These are phyloP conservation scores for Microplitis demolitor DNA, from an alignment of 1,140 invertebrate genomes.

Conservation along the genomic window DNA sequence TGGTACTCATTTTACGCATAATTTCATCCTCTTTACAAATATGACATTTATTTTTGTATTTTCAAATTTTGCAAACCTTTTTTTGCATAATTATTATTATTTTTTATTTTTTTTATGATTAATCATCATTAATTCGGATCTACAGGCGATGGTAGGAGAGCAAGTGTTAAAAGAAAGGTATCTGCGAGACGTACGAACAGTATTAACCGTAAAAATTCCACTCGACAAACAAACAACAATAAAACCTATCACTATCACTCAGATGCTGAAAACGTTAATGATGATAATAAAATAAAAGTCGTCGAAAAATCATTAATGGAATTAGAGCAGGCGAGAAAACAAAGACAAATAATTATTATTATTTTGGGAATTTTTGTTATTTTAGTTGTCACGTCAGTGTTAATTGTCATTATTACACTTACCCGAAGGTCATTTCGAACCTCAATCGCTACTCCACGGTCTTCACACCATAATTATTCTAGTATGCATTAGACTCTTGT, in stretches of 20 bases:
- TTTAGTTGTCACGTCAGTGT: conserved; percentile 69
- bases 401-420: conserved; percentile 74
- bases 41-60: no score
- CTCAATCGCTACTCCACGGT: not conserved
- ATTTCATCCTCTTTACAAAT: no score
- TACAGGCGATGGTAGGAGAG: conserved; percentile 52
- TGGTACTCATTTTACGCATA: no score
- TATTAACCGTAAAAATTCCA: conserved; percentile 43
- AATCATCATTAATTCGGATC: not conserved
- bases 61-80: no score
- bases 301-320: conserved; percentile 47
- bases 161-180: conserved; percentile 43
- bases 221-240: no score
- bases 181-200: conserved; percentile 36
- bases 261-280: conserved; percentile 53
- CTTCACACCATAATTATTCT: no score
- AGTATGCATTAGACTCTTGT: no score
- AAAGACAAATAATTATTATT: conserved; percentile 68
- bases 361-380: conserved; percentile 72
- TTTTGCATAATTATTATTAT: not conserved
- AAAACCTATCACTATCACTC: no score
- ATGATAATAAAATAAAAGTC: conserved; percentile 44
- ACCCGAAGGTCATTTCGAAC: conserved; percentile 66
- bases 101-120: not conserved
- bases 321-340: conserved; percentile 64